Base-by-base conservation (phyloP, 2,888 invertebrate species). In the Platycheirus albimanus region DNA sequence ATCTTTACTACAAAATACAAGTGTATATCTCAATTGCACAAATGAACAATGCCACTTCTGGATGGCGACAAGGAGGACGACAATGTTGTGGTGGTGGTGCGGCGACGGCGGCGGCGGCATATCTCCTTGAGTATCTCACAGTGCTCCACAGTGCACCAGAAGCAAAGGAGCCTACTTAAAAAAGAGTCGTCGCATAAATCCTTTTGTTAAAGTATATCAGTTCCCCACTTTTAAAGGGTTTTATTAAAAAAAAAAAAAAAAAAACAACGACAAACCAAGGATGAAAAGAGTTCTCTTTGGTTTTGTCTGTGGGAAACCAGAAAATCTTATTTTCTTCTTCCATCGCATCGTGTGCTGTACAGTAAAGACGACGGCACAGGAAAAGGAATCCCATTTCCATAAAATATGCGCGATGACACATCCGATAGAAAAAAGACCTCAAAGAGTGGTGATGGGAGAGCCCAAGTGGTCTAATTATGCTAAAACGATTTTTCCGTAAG, bases 21-120 rank as follows among this genome's bases (percentile, higher is more conserved):
- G 80, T 71, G 64, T 54, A 67, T 61, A 67, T 67, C 70, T 80
- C 80, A 75, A 76, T 81, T 76, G 76, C 45, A 71, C 61, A 81
- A 76, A 66, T 66, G 66, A 81, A 76, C 80, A 71, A 76, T 76
- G 47, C 66, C 64, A 76, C 80, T 80, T 69, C 36, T 75, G 49
- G 30, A 38, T 24, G 63, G 67, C 61, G 67, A 51, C 79, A 66
- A 51, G 15, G 28, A 10, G 24, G 41, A 8, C 36, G 49, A 38
- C 58, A 47, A 17, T 45, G 51, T 8, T 15, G 47, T 49, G 54
- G 47, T 19, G 8, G 19, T 8, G 17, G 43, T 10, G 24, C 7
- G 17, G 43, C 17, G 24, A 7, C 24, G 28, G 24, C n/a, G 24
- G 36, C 47, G 11, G 30, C 30, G 30, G 8, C 30, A 33, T 4